These are phyloP conservation scores for Heterodera schachtii DNA, from an alignment of 1,140 invertebrate species.

Conservation along the genomic window DNA sequence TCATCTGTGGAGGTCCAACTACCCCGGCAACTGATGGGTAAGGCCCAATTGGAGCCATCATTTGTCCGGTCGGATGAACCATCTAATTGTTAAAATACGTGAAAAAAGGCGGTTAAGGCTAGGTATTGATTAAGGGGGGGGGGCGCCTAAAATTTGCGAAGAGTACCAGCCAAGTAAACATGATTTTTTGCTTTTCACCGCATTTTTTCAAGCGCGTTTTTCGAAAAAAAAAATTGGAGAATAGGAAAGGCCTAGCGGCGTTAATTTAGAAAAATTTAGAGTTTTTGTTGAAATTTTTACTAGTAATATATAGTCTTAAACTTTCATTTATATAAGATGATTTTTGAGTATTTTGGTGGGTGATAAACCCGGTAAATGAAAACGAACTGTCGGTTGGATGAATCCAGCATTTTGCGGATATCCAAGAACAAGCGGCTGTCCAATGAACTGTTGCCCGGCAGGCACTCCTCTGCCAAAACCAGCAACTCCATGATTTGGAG, in stretches of 20 bases:
- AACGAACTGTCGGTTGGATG: conserved; percentile 9
- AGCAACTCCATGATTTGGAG: conserved; percentile 38
- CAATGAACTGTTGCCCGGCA: conserved; percentile 21
- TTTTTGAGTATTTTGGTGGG: no score
- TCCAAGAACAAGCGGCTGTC: conserved; percentile 15
- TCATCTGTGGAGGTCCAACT: conserved; percentile 2
- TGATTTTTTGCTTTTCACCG: no score
- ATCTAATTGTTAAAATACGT: background rate
- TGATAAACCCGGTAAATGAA: background rate
- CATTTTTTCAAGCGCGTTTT: no score
- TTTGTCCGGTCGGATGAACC: conserved; percentile 14
- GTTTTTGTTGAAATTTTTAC: background rate
- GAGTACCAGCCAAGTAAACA: no score
- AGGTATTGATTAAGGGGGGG: no score
- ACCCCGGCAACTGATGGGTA: conserved; percentile 12
- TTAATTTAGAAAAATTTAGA: background rate
- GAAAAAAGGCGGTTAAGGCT: background rate
- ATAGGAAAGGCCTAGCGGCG: no score
- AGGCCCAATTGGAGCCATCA: conserved; percentile 21
- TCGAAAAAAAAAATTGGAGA: no score
- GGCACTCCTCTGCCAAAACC: conserved; percentile 29
- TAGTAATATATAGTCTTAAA: no score
- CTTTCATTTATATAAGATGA: background rate
- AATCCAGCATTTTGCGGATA: conserved; percentile 19
- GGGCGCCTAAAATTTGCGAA: no score